Conservation (phyloP, 2,888 invertebrate genomes). For the Parelbella ahira region DNA sequence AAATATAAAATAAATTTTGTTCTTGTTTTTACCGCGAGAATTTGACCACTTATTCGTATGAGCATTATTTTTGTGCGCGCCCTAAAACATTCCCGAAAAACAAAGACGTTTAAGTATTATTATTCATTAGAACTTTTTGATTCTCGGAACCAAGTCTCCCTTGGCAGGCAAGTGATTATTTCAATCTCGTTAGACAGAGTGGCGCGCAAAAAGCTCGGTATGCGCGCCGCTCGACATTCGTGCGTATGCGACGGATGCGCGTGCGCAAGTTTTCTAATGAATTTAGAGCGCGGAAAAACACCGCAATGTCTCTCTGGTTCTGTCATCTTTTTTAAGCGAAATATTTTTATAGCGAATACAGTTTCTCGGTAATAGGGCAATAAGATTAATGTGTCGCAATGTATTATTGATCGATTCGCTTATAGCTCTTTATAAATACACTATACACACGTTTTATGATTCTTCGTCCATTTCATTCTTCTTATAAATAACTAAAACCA, state of each 20-base stretch:
- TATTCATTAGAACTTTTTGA: conserved; percentile 17
- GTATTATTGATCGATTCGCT: too few relatives aligned
- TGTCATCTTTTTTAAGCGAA: conserved; percentile 26
- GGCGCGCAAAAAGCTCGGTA: conserved; percentile 67
- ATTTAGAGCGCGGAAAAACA: conserved; percentile 65
- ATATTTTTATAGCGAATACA: conserved; percentile 19
- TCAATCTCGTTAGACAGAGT: conserved; percentile 67
- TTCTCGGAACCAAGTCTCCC: conserved; percentile 19
- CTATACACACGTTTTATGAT: too few relatives aligned
- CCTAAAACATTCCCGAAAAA: not conserved
- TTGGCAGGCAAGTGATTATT: conserved; percentile 40
- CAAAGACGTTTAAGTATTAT: conserved; percentile 8
- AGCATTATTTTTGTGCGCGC: not conserved
- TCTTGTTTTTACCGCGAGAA: too few relatives aligned
- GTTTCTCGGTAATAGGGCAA: conserved; percentile 18
- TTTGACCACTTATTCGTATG: not conserved
- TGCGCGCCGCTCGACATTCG: conserved; percentile 46
- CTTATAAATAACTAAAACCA: too few relatives aligned
- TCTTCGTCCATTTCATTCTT: too few relatives aligned
- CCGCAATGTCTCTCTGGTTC: conserved; percentile 30
- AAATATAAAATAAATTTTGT: too few relatives aligned
- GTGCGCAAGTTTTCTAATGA: conserved; percentile 58
- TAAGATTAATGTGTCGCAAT: conserved; percentile 21
- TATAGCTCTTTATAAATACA: too few relatives aligned
- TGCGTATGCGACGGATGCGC: conserved; percentile 52